Base-by-base conservation (phyloP, 2,797 vertebrate genomes). In the Malurus leucopterus region DNA sequence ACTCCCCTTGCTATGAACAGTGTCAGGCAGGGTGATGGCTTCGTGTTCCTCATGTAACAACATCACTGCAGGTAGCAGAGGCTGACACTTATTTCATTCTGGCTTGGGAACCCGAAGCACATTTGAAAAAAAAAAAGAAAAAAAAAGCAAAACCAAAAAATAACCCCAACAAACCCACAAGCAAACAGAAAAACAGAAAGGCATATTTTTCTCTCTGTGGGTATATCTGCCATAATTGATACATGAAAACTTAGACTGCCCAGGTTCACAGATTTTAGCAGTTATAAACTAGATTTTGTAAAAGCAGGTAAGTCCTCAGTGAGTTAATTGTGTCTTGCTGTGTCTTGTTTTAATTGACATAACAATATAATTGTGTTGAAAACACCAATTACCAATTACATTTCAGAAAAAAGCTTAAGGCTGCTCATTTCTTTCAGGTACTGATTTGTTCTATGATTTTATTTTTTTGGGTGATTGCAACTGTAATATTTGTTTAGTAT, bases 1-100 rank as follows among this genome's bases (percentile, higher is more conserved):
- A 26, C 79, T 72, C 0, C 14, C 4, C 49, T 71, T 44, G 47
- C 63, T 83, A 73, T 41, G 63, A 84, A 23, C 43, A 44, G 53
- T 89, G 86, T 92, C 79, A 73, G 69, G 67, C 55, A 58, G 46
- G 9, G 9, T 67, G 59, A 84, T 78, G 67, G 49, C 61, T 89
- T 72, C 57, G 38, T 74, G 65, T 14, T 36, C 5, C 1, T 61
- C 49, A 44, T 67, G 22, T 53, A 72, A 38, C 38, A 38, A 11
- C 53, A 73, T 43, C 9, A 2, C 68, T 71, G 73, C 30, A 30
- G 50, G 36, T 34, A 70, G 53, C 64, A 90, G 61, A n/a, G 67
- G 15, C 67, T 84, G 79, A 7, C 22, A 16, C 27, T 87, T 73
- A 24, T 3, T 82, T 80, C 58, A 40, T 78, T 62, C 23, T 32